Evolutionary conservation across 1,140 invertebrate genomes (phyloP), one percentile per base, ranked within the genome.

Genomic region (Metaphire vulgaris): DNA sequence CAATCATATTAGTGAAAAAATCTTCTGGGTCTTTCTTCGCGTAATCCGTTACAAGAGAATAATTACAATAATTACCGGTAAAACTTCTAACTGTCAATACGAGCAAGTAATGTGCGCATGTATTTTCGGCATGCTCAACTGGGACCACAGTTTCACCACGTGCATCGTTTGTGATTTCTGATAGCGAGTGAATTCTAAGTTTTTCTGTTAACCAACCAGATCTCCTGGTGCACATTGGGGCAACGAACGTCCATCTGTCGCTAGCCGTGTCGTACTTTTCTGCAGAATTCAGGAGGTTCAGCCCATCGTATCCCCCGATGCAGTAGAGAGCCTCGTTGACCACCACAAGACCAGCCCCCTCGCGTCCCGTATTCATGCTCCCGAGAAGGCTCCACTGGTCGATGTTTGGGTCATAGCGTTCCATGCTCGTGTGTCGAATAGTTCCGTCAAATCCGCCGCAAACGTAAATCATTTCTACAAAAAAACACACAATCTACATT

Each of bases 361-460:
- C 85, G 31, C 85, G 71, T 0, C 83, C 83, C 16, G 81, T 80
- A 6, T 80, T 78, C 81, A 85, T 85, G 1, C 81, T 81, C 72
- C 81, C 81, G 14, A 84, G 76, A 65, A 83, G 79, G 14, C 78
- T 81, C 85, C 85, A 86, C 73, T 85, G 79, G 69, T 86, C 83
- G 21, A 78, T 78, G 1, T 30, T 69, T 16, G 83, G 83, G 69
- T 83, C 82, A 76, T 84, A 86, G 28, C 81, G 77, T 72, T 86
- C 85, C 79, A 85, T 81, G 74, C 81, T 83, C 16, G 81, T 82
- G 77, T 85, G 83, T n/a, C 85, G 78, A 28, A 80, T 80, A 70
- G 81, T 82, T 2, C 85, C 85, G 80, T 85, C 85, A 79, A 86
- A 86, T 1, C 85, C 85, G 16, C 85, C 85, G 81, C 84, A 86